Percentiles rank a stretch among this genome's conserved stretches.
These are phyloP conservation scores for Euwallacea fornicatus DNA, from an alignment of 1,140 invertebrate species.

Conservation along the genomic window DNA sequence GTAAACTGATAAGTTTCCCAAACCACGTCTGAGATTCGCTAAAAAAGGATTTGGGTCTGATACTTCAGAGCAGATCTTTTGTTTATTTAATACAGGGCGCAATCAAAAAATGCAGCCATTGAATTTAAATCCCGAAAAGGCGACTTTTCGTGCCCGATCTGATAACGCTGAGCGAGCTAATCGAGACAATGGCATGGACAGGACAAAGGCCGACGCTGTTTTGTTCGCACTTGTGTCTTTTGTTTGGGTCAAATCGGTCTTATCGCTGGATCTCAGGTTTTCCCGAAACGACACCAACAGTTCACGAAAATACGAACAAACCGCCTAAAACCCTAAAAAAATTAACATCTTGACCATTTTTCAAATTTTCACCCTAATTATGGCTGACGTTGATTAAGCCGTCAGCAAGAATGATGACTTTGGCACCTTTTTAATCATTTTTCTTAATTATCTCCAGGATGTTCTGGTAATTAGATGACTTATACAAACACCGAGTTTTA, in stretches of 20 bases:
- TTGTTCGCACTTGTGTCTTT: constrained; percentile 14
- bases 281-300: no score
- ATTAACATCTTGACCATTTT: background rate
- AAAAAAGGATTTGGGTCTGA: no score
- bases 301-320: no score
- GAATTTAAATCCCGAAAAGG: constrained; percentile 5
- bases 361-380: background rate
- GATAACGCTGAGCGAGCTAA: constrained; percentile 8
- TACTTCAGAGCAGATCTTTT: no score
- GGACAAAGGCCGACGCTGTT: constrained; percentile 10
- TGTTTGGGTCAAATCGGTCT: constrained; percentile 9
- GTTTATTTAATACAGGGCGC: no score
- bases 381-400: background rate
- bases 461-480: constrained; percentile 1
- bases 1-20: no score
- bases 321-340: background rate
- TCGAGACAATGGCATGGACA: constrained; percentile 9
- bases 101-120: background rate
- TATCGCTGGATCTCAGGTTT: constrained; percentile 5
- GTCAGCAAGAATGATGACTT: constrained; percentile 5
- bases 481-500: background rate
- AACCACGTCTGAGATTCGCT: no score
- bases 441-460: background rate
- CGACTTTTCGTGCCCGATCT: constrained; percentile 5
- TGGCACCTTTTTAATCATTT: constrained; percentile 7